These are phyloP conservation scores for Aquatica leii DNA, from an alignment of 2,888 invertebrate genomes.

Conservation along the genomic window DNA sequence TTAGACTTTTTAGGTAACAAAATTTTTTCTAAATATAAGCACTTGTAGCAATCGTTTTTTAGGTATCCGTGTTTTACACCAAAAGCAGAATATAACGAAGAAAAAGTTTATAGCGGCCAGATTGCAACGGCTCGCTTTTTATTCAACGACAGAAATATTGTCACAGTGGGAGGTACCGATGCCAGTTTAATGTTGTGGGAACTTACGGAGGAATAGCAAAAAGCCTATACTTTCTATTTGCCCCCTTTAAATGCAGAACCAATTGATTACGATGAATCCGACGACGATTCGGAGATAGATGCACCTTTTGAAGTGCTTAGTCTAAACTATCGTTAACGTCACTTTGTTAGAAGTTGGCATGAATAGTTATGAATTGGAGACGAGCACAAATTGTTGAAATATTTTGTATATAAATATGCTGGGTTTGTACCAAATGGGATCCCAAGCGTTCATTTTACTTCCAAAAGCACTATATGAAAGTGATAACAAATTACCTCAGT, in stretches of 20 bases:
- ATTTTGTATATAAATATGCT: constrained; percentile 12
- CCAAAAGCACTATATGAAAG: constrained; percentile 29
- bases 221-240: constrained; percentile 46
- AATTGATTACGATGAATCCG: constrained; percentile 45
- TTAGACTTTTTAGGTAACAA: constrained; percentile 79
- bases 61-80: constrained; percentile 87
- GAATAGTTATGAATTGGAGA: neutral
- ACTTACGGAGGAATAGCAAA: constrained; percentile 78
- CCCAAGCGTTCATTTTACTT: constrained; percentile 13
- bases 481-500: constrained; percentile 37
- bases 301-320: constrained; percentile 55
- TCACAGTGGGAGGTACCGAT: constrained; percentile 87
- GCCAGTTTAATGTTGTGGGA: constrained; percentile 93
- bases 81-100: constrained; percentile 87
- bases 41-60: constrained; percentile 31
- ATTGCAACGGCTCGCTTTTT: constrained; percentile 83
- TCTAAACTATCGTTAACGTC: constrained; percentile 46
- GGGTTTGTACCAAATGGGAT: neutral
- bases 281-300: constrained; percentile 54
- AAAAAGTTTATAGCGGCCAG: constrained; percentile 86
- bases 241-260: constrained; percentile 33
- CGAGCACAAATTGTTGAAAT: constrained; percentile 3
- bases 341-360: constrained; percentile 10
- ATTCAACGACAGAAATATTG: constrained; percentile 85
- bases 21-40: neutral